Evolutionary conservation across 2,113 vertebrate genomes (phyloP).

Genomic region (Hemicordylus capensis): DNA sequence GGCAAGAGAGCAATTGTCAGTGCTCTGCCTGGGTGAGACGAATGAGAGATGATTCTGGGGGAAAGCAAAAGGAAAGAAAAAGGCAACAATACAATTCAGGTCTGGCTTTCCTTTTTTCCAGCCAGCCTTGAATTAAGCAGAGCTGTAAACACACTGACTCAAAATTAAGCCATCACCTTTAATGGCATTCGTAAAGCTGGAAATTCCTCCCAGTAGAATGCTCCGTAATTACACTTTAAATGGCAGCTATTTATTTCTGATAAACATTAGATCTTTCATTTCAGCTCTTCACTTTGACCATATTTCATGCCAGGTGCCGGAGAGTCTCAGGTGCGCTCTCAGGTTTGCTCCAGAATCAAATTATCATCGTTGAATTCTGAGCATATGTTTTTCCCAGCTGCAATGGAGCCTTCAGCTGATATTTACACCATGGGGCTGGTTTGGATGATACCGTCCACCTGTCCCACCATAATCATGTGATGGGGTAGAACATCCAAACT

Average conservation of each 20-base stretch:
- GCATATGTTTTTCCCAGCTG: not conserved
- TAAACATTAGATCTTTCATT: constrained; percentile 30
- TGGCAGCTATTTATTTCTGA: constrained; percentile 41
- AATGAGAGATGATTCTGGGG: not conserved
- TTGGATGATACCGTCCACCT: too few relatives aligned
- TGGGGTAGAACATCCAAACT: too few relatives aligned
- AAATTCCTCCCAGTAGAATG: constrained; percentile 60
- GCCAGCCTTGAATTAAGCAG: constrained; percentile 2
- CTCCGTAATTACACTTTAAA: constrained; percentile 60
- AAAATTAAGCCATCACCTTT: constrained; percentile 27
- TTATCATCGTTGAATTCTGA: not conserved
- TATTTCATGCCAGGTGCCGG: constrained; percentile 63
- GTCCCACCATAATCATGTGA: too few relatives aligned
- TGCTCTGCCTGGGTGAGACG: not conserved
- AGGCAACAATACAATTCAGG: not conserved
- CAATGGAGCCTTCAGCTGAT: not conserved
- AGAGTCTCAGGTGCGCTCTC: constrained; percentile 39
- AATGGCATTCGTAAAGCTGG: constrained; percentile 38
- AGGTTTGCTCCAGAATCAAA: constrained; percentile 16
- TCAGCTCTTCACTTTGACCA: constrained; percentile 18
- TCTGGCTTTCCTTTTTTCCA: not conserved
- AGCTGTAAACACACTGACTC: not conserved
- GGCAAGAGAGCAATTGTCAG: not conserved
- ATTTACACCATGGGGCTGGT: too few relatives aligned
- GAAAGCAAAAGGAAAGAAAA: not conserved